Evolutionary conservation across 2,888 invertebrate genomes (phyloP).

Genomic region (Acleris laterana): DNA sequence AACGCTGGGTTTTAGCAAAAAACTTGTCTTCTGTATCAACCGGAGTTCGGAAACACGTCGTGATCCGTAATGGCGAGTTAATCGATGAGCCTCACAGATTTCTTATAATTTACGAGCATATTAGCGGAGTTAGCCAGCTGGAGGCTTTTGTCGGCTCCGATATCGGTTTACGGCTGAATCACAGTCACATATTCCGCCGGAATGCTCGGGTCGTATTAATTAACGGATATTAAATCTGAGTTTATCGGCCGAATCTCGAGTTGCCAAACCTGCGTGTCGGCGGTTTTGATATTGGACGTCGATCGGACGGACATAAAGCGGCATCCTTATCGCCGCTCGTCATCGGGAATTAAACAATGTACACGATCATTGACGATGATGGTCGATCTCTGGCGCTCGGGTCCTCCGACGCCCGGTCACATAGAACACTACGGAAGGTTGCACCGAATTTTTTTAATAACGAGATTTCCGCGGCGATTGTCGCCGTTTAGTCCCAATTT

Average conservation of each 20-base stretch:
- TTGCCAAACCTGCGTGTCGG: conserved; percentile 80
- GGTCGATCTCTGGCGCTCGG: conserved; percentile 54
- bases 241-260: conserved; percentile 81
- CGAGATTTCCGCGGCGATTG: conserved; percentile 54
- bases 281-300: conserved; percentile 68
- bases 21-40: conserved; percentile 31
- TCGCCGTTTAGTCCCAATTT: conserved; percentile 60
- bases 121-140: conserved; percentile 77
- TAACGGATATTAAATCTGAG: conserved; percentile 83
- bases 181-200: conserved; percentile 75
- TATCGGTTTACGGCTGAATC: conserved; percentile 77
- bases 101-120: conserved; percentile 82
- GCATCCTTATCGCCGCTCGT: conserved; percentile 74
- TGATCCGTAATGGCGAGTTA: conserved; percentile 52
- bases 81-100: conserved; percentile 72
- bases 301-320: conserved; percentile 62
- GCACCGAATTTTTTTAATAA: conserved; percentile 31
- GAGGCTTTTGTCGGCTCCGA: conserved; percentile 75
- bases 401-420: conserved; percentile 44
- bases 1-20: conserved; percentile 43
- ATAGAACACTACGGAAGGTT: conserved; percentile 46
- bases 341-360: conserved; percentile 80
- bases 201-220: conserved; percentile 81
- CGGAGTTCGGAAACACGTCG: conserved; percentile 23
- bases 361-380: conserved; percentile 76